Conservation (phyloP, 2,113 vertebrate genomes). For the Apodemus sylvaticus region DNA sequence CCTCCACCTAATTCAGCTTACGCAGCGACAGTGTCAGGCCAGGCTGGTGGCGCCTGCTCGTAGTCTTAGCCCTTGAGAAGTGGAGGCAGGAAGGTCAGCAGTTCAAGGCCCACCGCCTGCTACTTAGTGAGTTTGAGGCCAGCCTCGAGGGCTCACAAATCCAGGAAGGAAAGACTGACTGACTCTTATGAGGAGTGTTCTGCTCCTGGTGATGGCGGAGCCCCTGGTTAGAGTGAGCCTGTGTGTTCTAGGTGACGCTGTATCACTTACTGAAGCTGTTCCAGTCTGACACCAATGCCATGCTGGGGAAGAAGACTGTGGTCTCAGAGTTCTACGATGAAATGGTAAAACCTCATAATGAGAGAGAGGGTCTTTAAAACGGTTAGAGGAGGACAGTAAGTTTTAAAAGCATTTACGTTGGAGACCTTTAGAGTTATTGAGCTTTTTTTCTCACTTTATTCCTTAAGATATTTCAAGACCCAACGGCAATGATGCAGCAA, state of each 20-base stretch:
- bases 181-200: too few species aligned
- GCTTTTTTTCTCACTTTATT: not conserved
- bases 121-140: not conserved
- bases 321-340: conserved; percentile 99
- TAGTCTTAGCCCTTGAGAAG: not conserved
- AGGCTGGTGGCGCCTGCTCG: not conserved
- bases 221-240: not conserved
- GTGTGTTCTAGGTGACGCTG: conserved; percentile 92
- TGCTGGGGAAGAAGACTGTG: conserved; percentile 97
- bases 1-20: conserved; percentile 18
- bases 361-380: not conserved
- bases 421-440: not conserved
- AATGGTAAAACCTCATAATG: conserved; percentile 89
- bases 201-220: not conserved
- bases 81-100: not conserved
- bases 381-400: not conserved
- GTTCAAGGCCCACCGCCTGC: not conserved
- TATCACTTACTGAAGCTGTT: conserved; percentile 98
- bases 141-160: not conserved
- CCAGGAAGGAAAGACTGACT: not conserved
- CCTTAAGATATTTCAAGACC: conserved; percentile 97
- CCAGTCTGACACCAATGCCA: conserved; percentile 97
- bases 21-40: not conserved
- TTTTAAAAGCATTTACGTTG: conserved; percentile 48
- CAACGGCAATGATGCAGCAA: conserved; percentile 99